phyloP scores from a whole-genome alignment of 2,113 vertebrate species.

The Myocastor coypus region DNA sequence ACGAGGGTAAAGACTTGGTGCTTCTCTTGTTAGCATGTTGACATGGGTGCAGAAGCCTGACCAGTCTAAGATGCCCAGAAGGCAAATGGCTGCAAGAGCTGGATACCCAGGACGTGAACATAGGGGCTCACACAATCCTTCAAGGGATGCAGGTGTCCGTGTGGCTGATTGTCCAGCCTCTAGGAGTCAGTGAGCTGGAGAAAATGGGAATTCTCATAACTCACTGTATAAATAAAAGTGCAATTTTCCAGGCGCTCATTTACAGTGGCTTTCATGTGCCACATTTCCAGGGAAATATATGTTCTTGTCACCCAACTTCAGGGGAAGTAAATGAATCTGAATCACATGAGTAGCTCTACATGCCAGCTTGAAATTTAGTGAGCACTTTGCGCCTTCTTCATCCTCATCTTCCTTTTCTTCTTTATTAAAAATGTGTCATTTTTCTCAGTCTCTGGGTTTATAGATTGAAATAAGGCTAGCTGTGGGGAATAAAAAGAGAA shows the following conservation, averaged over 20 bases:
- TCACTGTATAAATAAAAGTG: conserved; percentile 84
- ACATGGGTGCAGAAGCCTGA: not conserved
- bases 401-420: conserved; percentile 84
- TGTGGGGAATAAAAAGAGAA: not conserved
- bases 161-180: not conserved
- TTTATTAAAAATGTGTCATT: conserved; percentile 84
- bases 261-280: conserved; percentile 85
- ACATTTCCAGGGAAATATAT: conserved; percentile 87
- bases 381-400: conserved; percentile 83
- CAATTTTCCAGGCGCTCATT: conserved; percentile 86
- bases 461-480: conserved; percentile 77
- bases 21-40: not conserved
- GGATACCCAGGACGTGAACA: not conserved
- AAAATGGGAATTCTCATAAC: conserved; percentile 81
- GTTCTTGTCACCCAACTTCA: conserved; percentile 87
- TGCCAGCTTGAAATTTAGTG: conserved; percentile 86
- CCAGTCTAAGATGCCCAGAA: not conserved
- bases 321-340: conserved; percentile 88
- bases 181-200: conserved; percentile 77
- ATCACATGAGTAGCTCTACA: conserved; percentile 87
- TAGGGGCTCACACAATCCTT: conserved; percentile 68
- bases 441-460: conserved; percentile 75
- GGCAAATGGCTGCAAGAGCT: not conserved
- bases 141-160: not conserved
- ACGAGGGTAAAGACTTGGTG: not conserved